Evolutionary conservation across 2,888 invertebrate species (phyloP).

Genomic region (Thymelicus lineola): DNA sequence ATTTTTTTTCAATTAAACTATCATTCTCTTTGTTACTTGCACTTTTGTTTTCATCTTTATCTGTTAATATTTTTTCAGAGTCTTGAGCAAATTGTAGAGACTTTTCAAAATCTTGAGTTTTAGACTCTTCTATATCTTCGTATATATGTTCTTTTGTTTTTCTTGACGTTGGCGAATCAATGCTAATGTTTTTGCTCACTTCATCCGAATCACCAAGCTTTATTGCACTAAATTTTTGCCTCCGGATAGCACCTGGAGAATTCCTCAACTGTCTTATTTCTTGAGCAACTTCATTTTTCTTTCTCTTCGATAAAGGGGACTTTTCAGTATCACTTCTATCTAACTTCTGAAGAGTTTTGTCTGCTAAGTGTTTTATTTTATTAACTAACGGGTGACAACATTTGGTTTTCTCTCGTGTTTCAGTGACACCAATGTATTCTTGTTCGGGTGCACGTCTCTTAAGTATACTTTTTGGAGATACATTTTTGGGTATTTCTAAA

Average conservation of each 20-base stretch:
- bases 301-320: slow-evolving; percentile 69
- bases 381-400: slow-evolving; percentile 87
- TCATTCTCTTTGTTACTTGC: slow-evolving; percentile 75
- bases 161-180: slow-evolving; percentile 75
- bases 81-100: slow-evolving; percentile 79
- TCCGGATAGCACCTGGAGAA: slow-evolving; percentile 86
- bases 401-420: slow-evolving; percentile 80
- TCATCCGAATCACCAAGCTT: slow-evolving; percentile 81
- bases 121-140: slow-evolving; percentile 85
- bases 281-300: slow-evolving; percentile 83
- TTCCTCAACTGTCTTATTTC: slow-evolving; percentile 86
- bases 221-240: slow-evolving; percentile 80
- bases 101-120: slow-evolving; percentile 67
- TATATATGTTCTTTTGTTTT: slow-evolving; percentile 86
- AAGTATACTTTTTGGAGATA: slow-evolving; percentile 82
- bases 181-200: slow-evolving; percentile 76
- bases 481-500: slow-evolving; percentile 69
- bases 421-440: slow-evolving; percentile 72
- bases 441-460: slow-evolving; percentile 79
- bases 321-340: slow-evolving; percentile 77
- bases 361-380: slow-evolving; percentile 87
- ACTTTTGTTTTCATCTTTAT: slow-evolving; percentile 64
- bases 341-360: slow-evolving; percentile 83
- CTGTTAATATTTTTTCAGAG: slow-evolving; percentile 59
- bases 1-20: slow-evolving; percentile 73